Conservation (phyloP, 2,888 invertebrate genomes). For the Apamea epomidion region DNA sequence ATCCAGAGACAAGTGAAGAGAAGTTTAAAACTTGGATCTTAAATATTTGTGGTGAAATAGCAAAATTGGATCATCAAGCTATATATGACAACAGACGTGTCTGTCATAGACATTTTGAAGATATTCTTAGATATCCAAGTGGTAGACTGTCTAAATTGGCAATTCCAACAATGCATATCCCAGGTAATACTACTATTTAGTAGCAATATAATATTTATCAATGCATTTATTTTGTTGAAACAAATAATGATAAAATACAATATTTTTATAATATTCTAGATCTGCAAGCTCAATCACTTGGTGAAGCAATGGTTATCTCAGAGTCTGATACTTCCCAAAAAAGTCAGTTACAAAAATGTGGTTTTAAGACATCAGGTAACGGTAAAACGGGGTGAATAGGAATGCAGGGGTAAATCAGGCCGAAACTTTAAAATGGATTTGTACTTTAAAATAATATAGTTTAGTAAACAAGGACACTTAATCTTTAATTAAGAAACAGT, state of each 20-base stretch:
- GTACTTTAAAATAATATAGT: no score
- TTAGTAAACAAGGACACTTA: no score
- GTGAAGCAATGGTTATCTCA: constrained; percentile 2
- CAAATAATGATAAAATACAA: background rate
- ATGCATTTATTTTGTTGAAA: background rate
- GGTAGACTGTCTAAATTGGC: constrained; percentile 7
- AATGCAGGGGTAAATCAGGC: no score
- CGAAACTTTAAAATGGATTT: no score
- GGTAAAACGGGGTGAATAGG: no score
- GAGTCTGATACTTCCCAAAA: background rate
- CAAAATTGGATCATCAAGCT: background rate
- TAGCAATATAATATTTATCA: constrained; percentile 3
- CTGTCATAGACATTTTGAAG: constrained; percentile 19
- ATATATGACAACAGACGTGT: background rate
- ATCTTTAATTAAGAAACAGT: no score
- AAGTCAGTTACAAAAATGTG: background rate
- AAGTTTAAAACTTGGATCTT: constrained; percentile 16
- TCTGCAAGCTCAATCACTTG: background rate
- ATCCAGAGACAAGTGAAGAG: constrained; percentile 1
- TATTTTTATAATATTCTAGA: background rate
- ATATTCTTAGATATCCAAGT: constrained; percentile 6
- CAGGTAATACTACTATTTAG: background rate
- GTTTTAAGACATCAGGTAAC: constrained; percentile 1
- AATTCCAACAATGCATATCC: constrained; percentile 11
- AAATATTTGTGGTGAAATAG: constrained; percentile 11